phyloP scores from a whole-genome alignment of 2,888 invertebrate species.

The Drosophila rellima region DNA sequence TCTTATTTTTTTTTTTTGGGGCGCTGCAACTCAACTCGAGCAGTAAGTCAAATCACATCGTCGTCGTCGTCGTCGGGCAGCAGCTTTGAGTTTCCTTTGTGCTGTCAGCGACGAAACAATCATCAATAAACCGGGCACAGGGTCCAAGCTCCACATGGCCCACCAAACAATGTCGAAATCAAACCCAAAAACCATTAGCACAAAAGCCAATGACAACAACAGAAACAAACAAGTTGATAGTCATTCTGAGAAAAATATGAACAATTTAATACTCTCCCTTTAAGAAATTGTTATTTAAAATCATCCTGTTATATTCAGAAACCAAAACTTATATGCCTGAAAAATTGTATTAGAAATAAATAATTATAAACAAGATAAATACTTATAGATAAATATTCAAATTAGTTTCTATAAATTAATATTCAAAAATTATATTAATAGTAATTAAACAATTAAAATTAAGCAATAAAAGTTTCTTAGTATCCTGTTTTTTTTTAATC shows the following conservation, averaged over 20 bases:
- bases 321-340: too few species aligned
- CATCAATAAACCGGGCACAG: conserved; percentile 69
- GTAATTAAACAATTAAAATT: too few species aligned
- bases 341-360: too few species aligned
- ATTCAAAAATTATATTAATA: neutral
- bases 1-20: conserved; percentile 21
- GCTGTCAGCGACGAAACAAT: conserved; percentile 74
- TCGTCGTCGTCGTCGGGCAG: conserved; percentile 34
- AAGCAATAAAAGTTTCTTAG: too few species aligned
- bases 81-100: conserved; percentile 73
- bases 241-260: neutral
- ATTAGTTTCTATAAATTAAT: neutral
- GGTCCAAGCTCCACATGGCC: conserved; percentile 47
- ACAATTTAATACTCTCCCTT: conserved; percentile 2
- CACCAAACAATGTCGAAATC: conserved; percentile 74
- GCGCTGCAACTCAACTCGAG: conserved; percentile 71
- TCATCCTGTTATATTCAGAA: too few species aligned
- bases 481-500: too few species aligned
- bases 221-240: conserved; percentile 39
- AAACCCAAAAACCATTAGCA: conserved; percentile 40
- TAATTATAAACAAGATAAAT: neutral
- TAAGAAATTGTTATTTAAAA: too few species aligned
- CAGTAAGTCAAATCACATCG: conserved; percentile 80
- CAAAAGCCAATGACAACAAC: conserved; percentile 41
- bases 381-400: neutral